Percentiles rank a stretch among this genome's conserved stretches.
phyloP scores from a whole-genome alignment of 1,140 invertebrate genomes.

The Melitaea cinxia region DNA sequence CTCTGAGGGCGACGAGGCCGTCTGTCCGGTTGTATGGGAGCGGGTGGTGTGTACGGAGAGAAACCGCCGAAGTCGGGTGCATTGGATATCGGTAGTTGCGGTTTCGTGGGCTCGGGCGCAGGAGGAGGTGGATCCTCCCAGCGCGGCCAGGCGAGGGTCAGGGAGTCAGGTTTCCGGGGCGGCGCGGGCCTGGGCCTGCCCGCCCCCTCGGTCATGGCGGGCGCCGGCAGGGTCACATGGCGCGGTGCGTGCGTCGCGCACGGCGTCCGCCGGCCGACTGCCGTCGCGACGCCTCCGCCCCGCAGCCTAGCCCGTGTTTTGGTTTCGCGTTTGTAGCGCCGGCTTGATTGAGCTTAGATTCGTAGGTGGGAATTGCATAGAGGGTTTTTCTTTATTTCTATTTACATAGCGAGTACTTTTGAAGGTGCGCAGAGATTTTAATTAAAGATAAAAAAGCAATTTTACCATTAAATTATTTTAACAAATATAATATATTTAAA shows the following conservation, averaged over 20 bases:
- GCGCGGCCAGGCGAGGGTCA: conserved; percentile 63
- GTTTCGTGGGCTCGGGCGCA: conserved; percentile 62
- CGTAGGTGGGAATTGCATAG: conserved; percentile 37
- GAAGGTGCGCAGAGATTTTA: conserved; percentile 24
- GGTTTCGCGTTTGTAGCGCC: conserved; percentile 28
- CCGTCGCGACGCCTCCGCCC: conserved; percentile 50
- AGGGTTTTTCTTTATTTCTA: conserved; percentile 21
- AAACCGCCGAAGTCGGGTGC: conserved; percentile 81
- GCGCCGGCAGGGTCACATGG: conserved; percentile 62
- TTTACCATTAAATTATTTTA: neutral
- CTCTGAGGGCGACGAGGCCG: conserved; percentile 69
- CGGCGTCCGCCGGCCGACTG: conserved; percentile 69
- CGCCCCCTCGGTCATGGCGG: conserved; percentile 73
- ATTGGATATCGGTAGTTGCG: conserved; percentile 64
- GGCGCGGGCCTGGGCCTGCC: conserved; percentile 72
- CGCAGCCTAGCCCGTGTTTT: conserved; percentile 44
- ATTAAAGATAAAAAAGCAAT: conserved; percentile 22
- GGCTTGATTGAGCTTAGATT: conserved; percentile 24
- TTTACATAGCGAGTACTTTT: conserved; percentile 15
- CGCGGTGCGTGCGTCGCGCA: conserved; percentile 61
- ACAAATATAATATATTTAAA: neutral
- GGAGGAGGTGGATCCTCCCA: conserved; percentile 75
- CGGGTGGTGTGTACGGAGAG: conserved; percentile 82
- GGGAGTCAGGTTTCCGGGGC: conserved; percentile 74
- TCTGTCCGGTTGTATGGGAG: conserved; percentile 75